Conservation (phyloP, 2,797 vertebrate genomes). For the Phataginus tetradactyla region DNA sequence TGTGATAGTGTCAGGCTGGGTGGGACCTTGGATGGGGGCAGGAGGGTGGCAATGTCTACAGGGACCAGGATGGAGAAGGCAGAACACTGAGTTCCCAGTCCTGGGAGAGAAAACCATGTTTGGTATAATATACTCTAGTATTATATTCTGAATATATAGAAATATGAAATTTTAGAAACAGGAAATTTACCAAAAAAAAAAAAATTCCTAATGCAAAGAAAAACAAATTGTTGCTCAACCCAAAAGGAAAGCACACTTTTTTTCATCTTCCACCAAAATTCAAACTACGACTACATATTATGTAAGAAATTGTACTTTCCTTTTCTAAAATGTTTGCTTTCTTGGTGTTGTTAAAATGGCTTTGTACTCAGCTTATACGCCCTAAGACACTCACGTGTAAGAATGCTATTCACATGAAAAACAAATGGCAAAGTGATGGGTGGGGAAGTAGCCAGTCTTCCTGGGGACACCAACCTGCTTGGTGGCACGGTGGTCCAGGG, state of each 20-base stretch:
- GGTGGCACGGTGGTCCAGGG: slow-evolving; percentile 87
- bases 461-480: slow-evolving; percentile 88
- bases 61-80: neutral
- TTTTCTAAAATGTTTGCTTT: neutral
- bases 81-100: neutral
- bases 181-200: neutral
- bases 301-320: neutral
- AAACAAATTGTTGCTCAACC: neutral
- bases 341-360: neutral
- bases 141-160: neutral
- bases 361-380: neutral
- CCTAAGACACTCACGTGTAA: neutral
- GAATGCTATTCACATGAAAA: neutral
- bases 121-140: neutral
- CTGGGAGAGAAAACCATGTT: neutral
- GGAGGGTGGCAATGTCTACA: neutral
- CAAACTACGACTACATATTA: neutral
- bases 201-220: neutral
- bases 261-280: slow-evolving; percentile 6
- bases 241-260: neutral
- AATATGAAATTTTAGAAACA: neutral
- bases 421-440: neutral
- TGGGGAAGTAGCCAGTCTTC: rapidly evolving
- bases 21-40: neutral
- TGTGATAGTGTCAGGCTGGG: neutral